phyloP scores from a whole-genome alignment of 2,113 vertebrate genomes.

The Phylloscopus whistleri region DNA sequence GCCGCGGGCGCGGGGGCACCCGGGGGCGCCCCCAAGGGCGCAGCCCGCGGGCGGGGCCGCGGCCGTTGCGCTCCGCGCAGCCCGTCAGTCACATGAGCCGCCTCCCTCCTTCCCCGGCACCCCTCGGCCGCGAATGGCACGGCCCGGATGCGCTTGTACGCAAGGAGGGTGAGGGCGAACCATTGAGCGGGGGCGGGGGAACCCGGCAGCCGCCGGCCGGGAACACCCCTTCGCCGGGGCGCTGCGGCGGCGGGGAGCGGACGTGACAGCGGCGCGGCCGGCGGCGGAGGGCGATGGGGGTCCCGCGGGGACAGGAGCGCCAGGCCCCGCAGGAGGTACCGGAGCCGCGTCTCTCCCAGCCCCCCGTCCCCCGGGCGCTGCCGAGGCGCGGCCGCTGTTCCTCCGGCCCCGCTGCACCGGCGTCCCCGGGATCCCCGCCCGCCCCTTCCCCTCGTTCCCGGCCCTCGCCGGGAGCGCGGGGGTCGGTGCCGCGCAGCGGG shows the following conservation, averaged over 20 bases:
- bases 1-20: neutral
- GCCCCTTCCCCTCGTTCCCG: neutral
- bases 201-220: conserved; percentile 32
- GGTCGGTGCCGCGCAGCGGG: neutral
- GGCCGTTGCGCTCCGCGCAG: neutral
- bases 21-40: too few relatives aligned
- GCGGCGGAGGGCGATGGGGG: conserved; percentile 55
- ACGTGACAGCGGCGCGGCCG: neutral
- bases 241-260: neutral
- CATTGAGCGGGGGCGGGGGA: conserved; percentile 24
- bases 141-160: conserved; percentile 7
- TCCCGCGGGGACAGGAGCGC: conserved; percentile 56
- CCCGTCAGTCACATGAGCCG: conserved; percentile 33
- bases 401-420: neutral
- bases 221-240: neutral
- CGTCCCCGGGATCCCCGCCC: neutral
- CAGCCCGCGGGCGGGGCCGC: neutral
- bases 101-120: neutral
- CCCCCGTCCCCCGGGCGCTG: neutral
- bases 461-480: neutral
- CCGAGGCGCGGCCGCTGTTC: neutral
- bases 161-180: conserved; percentile 10
- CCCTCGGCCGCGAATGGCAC: conserved; percentile 28
- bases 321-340: conserved; percentile 70
- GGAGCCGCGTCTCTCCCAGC: neutral